These are phyloP conservation scores for Sebastes glaucus DNA, from an alignment of 2,797 vertebrate species.

Conservation along the genomic window DNA sequence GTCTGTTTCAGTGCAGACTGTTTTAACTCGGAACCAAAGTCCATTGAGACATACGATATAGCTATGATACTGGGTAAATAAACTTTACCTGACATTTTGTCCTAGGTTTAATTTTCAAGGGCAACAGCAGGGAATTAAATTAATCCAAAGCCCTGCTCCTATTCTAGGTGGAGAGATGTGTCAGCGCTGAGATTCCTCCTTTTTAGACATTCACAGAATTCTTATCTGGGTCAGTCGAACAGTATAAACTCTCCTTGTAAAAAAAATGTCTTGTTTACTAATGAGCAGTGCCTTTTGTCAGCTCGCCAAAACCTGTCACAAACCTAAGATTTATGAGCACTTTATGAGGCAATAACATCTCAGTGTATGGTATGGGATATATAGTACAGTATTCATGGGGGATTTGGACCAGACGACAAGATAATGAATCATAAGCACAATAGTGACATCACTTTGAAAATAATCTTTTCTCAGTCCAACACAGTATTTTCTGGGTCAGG, in stretches of 20 bases:
- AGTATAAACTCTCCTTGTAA: background rate
- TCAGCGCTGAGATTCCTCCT: background rate
- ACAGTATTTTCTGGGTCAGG: background rate
- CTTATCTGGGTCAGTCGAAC: background rate
- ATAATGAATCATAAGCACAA: background rate
- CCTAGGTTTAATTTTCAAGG: background rate
- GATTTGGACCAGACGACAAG: background rate
- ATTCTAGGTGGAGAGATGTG: background rate
- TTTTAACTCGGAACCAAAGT: background rate
- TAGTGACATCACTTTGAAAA: background rate
- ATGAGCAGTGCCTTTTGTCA: background rate
- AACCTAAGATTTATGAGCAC: background rate
- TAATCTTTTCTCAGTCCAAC: background rate
- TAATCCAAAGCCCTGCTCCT: background rate
- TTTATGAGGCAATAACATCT: slow-evolving; percentile 2
- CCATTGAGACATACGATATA: background rate
- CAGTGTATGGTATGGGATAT: background rate
- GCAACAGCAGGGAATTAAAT: background rate
- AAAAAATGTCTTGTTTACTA: background rate
- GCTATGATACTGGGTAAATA: background rate
- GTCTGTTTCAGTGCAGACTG: background rate
- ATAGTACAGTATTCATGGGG: background rate
- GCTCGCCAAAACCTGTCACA: background rate
- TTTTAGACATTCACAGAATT: background rate
- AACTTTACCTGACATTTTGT: background rate